These are phyloP conservation scores for Cenopis cana DNA, from an alignment of 2,888 invertebrate genomes.

Conservation along the genomic window DNA sequence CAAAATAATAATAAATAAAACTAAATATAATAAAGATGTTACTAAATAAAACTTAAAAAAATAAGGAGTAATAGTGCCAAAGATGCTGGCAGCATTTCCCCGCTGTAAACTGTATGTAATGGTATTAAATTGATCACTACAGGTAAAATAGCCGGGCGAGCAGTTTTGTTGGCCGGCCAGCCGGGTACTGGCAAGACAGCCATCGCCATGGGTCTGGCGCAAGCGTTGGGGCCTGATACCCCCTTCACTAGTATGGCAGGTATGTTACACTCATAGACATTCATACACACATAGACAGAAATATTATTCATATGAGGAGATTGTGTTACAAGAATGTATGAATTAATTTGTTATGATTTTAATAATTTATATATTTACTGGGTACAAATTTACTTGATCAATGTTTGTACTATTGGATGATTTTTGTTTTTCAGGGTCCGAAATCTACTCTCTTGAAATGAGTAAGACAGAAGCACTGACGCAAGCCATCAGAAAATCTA, in stretches of 20 bases:
- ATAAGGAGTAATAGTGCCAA: too few relatives aligned
- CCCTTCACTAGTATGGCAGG: conserved; percentile 99
- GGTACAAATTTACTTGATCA: too few relatives aligned
- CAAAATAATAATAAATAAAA: too few relatives aligned
- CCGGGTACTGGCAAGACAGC: conserved; percentile 99
- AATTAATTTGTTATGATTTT: too few relatives aligned
- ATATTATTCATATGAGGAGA: too few relatives aligned
- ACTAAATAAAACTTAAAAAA: too few relatives aligned
- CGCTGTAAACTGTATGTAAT: too few relatives aligned
- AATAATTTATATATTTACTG: too few relatives aligned
- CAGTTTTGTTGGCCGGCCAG: conserved; percentile 97
- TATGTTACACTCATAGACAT: conserved; percentile 54
- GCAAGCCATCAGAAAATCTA: conserved; percentile 89
- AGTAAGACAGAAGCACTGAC: conserved; percentile 99
- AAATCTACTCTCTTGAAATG: conserved; percentile 99
- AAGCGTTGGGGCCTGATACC: conserved; percentile 96
- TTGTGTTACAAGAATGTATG: too few relatives aligned
- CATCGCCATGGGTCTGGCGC: conserved; percentile 98
- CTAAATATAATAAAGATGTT: too few relatives aligned
- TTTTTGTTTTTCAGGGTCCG: conserved; percentile 89
- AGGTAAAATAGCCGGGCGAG: conserved; percentile 97
- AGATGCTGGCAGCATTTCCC: too few relatives aligned
- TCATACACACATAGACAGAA: too few relatives aligned
- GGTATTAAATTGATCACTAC: conserved; percentile 9
- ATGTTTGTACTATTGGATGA: background rate